phyloP scores from a whole-genome alignment of 2,113 vertebrate species.

The Lampris incognitus region DNA sequence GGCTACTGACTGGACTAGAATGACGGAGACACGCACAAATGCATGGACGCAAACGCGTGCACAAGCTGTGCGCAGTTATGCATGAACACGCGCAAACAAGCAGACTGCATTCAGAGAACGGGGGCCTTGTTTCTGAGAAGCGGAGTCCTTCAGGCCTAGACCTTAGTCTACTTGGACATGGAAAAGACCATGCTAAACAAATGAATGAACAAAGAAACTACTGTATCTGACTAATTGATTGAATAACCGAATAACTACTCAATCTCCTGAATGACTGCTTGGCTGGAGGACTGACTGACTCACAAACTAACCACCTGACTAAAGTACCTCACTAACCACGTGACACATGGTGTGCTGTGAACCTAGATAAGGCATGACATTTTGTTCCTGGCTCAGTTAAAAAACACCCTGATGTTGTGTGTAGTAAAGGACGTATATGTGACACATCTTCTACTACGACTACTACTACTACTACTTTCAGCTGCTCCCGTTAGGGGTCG shows the following conservation, averaged over 20 bases:
- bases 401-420: no score
- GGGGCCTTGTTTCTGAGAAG: slow-evolving; percentile 27
- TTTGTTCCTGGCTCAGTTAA: background rate
- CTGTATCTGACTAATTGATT: slow-evolving; percentile 14
- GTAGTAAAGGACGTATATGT: no score
- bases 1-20: slow-evolving; percentile 63
- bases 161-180: slow-evolving; percentile 6
- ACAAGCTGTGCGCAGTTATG: slow-evolving; percentile 40
- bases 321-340: background rate
- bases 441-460: no score
- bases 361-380: background rate
- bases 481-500: no score
- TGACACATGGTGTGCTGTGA: background rate
- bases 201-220: slow-evolving; percentile 7
- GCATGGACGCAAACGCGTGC: slow-evolving; percentile 52
- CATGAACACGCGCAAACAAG: slow-evolving; percentile 16
- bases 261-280: background rate
- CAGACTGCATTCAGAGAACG: slow-evolving; percentile 2
- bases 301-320: background rate
- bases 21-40: slow-evolving; percentile 62
- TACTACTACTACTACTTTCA: no score
- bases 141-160: background rate
- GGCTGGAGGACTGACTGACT: background rate
- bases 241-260: background rate
- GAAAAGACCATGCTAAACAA: slow-evolving; percentile 14